A percentile compares a stretch with the other conserved stretches of the same genome.
Evolutionary conservation across 2,888 invertebrate genomes (phyloP).

Genomic region (Pachymerium ferrugineum): DNA sequence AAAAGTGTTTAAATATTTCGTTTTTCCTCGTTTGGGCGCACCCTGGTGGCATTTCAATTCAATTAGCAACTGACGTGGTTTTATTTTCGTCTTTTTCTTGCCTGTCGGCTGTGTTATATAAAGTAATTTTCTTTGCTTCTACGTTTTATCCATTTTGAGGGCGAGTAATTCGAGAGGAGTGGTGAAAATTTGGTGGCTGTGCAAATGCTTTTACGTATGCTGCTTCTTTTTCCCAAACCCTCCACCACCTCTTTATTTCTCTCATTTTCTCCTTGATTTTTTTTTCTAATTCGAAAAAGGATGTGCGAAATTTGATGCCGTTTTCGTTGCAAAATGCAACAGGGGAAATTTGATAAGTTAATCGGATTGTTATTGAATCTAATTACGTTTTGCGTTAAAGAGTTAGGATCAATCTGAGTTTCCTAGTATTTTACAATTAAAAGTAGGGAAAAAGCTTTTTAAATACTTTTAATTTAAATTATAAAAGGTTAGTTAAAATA

Average conservation of each 20-base stretch:
- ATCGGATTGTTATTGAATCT: slow-evolving; percentile 20
- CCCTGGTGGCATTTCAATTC: slow-evolving; percentile 24
- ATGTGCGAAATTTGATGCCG: neutral
- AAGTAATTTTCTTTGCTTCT: slow-evolving; percentile 24
- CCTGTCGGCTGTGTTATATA: slow-evolving; percentile 19
- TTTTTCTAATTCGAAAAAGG: slow-evolving; percentile 1
- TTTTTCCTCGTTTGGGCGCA: too few relatives aligned
- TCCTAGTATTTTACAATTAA: neutral
- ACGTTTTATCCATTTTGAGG: slow-evolving; percentile 22
- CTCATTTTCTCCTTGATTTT: neutral
- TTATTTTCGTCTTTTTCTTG: neutral
- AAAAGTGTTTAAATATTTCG: too few relatives aligned
- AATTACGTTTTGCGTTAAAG: slow-evolving; percentile 11
- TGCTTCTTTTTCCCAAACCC: too few relatives aligned
- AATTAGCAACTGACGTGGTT: slow-evolving; percentile 21
- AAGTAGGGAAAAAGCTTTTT: too few relatives aligned
- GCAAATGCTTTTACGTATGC: slow-evolving; percentile 27
- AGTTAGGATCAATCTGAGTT: neutral
- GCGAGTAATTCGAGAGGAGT: slow-evolving; percentile 22
- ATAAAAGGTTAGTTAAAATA: too few relatives aligned
- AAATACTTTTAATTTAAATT: too few relatives aligned
- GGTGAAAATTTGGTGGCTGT: slow-evolving; percentile 9
- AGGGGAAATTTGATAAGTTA: slow-evolving; percentile 19
- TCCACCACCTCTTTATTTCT: neutral
- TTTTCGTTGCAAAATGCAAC: neutral